Percentiles rank a stretch among this genome's conserved stretches.
These are phyloP conservation scores for Acrocephalus arundinaceus DNA, from an alignment of 2,113 vertebrate genomes.

Conservation along the genomic window DNA sequence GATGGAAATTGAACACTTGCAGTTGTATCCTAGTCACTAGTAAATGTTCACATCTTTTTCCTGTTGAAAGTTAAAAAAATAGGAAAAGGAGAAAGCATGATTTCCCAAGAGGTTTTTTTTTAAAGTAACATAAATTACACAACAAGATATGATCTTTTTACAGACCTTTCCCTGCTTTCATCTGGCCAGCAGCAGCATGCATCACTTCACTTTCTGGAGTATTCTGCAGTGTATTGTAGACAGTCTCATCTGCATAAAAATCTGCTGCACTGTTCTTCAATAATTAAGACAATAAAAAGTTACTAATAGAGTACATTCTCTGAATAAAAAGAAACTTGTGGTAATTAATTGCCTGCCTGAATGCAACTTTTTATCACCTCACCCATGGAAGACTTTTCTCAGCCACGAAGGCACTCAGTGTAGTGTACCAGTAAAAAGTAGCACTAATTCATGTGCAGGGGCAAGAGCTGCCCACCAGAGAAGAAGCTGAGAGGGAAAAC, in stretches of 20 bases:
- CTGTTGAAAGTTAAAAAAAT: background rate
- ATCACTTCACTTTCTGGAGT: conserved; percentile 70
- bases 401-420: background rate
- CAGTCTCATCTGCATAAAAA: conserved; percentile 71
- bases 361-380: background rate
- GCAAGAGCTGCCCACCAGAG: background rate
- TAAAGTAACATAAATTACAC: background rate
- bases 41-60: background rate
- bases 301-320: background rate
- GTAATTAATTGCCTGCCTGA: background rate
- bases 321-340: background rate
- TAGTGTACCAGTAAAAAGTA: background rate
- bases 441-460: background rate
- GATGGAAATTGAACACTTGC: background rate
- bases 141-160: background rate
- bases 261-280: conserved; percentile 71
- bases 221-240: conserved; percentile 62
- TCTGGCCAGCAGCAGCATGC: conserved; percentile 72
- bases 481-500: background rate
- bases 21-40: background rate
- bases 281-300: background rate
- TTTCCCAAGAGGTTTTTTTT: background rate
- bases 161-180: conserved; percentile 84
- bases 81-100: background rate
- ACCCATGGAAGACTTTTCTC: background rate